Conservation (phyloP, 2,113 vertebrate genomes). For the Chionis minor region DNA sequence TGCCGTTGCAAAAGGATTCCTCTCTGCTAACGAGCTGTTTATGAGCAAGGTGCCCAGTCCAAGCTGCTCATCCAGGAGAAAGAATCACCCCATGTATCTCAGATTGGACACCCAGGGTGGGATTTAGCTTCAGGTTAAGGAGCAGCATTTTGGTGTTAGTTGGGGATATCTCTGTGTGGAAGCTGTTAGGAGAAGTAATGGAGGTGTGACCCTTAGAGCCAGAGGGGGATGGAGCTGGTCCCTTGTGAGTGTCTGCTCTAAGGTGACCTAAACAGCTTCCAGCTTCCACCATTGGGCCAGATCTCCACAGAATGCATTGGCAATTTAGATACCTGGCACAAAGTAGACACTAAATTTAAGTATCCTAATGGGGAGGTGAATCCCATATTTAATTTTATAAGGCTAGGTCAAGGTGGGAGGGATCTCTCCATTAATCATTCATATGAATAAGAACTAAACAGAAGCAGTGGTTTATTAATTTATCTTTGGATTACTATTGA, state of each 20-base stretch:
- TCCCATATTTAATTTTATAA: not conserved
- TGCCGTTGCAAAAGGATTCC: not conserved
- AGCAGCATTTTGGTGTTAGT: not conserved
- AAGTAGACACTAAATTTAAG: not conserved
- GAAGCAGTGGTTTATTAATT: not conserved
- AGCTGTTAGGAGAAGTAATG: not conserved
- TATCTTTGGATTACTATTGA: not conserved
- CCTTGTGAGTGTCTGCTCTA: not conserved
- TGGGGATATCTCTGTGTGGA: not conserved
- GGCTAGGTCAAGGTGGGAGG: not conserved
- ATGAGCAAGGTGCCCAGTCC: not conserved
- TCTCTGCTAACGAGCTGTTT: not conserved
- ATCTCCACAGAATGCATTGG: not conserved
- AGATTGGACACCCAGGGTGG: too few relatives aligned
- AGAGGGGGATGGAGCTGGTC: not conserved
- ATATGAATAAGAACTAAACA: not conserved
- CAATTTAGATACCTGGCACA: not conserved
- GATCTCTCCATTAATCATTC: not conserved
- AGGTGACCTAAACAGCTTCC: not conserved
- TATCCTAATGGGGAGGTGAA: not conserved
- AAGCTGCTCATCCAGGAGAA: not conserved
- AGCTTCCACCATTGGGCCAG: not conserved
- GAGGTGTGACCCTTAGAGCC: not conserved
- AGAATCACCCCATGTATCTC: not conserved
- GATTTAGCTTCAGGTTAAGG: not conserved